Evolutionary conservation across 2,797 vertebrate genomes (phyloP).

Genomic region (Periparus ater): DNA sequence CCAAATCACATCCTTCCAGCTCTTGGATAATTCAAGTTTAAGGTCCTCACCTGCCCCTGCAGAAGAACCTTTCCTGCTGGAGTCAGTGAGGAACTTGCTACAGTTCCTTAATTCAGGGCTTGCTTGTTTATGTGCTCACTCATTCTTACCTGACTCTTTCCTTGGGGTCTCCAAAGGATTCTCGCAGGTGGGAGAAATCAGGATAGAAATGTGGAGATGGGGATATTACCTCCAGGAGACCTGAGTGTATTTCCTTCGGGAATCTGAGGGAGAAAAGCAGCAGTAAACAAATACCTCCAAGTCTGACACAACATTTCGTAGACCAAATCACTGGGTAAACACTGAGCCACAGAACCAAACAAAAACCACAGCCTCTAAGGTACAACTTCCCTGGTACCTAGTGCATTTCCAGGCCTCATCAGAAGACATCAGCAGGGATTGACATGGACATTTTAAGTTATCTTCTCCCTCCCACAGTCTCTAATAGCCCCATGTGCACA

Average conservation of each 20-base stretch:
- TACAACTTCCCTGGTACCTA: background rate
- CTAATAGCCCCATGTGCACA: accelerated
- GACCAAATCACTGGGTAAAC: background rate
- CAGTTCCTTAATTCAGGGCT: background rate
- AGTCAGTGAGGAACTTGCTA: background rate
- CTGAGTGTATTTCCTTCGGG: constrained; percentile 91
- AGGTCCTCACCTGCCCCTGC: background rate
- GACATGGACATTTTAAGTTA: background rate
- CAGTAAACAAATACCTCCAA: background rate
- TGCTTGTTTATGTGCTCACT: background rate
- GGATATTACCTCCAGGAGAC: constrained; percentile 94
- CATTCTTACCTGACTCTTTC: constrained; percentile 92
- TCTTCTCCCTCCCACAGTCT: background rate
- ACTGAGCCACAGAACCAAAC: background rate
- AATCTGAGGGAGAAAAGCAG: constrained; percentile 79
- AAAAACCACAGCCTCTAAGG: background rate
- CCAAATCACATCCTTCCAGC: background rate
- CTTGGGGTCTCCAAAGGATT: constrained; percentile 96
- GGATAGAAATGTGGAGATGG: constrained; percentile 96
- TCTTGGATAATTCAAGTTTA: background rate
- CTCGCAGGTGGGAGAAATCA: constrained; percentile 92
- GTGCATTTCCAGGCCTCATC: background rate
- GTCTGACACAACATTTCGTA: background rate
- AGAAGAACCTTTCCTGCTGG: background rate
- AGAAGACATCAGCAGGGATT: background rate